phyloP scores from a whole-genome alignment of 2,888 invertebrate species.

The Cyaniris semiargus region DNA sequence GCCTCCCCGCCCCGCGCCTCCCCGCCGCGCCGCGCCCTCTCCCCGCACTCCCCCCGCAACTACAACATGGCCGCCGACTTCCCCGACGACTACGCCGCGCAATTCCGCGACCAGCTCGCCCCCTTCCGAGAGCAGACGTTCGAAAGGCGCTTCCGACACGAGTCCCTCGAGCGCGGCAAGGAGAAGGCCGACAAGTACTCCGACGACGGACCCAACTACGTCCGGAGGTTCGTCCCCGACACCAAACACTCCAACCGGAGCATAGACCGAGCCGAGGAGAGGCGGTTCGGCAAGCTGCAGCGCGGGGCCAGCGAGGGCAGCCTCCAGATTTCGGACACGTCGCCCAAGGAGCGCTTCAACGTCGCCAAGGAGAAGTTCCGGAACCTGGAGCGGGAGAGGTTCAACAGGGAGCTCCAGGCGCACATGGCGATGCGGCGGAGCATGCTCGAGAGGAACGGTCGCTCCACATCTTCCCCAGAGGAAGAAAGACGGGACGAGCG shows the following conservation, averaged over 20 bases:
- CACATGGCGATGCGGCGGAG: constrained; percentile 77
- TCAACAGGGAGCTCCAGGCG: constrained; percentile 79
- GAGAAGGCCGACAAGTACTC: constrained; percentile 66
- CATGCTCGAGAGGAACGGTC: constrained; percentile 75
- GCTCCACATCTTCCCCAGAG: constrained; percentile 78
- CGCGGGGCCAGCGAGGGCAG: constrained; percentile 73
- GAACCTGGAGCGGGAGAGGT: constrained; percentile 86
- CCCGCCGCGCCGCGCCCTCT: constrained; percentile 54
- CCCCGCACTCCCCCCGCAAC: constrained; percentile 57
- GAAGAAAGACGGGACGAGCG: constrained; percentile 77
- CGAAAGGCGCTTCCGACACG: constrained; percentile 70
- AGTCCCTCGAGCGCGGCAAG: constrained; percentile 66
- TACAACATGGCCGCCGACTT: constrained; percentile 48
- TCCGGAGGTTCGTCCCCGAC: constrained; percentile 76
- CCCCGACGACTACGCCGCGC: constrained; percentile 52
- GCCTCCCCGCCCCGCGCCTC: constrained; percentile 47
- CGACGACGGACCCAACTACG: constrained; percentile 64
- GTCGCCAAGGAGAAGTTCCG: constrained; percentile 93
- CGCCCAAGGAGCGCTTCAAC: constrained; percentile 89
- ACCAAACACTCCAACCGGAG: constrained; percentile 71
- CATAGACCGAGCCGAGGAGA: constrained; percentile 71
- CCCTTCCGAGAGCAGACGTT: constrained; percentile 68
- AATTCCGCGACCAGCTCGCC: constrained; percentile 63
- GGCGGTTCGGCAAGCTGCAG: constrained; percentile 69
- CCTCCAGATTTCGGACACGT: constrained; percentile 67